These are phyloP conservation scores for Cassiopea xamachana DNA, from an alignment of 30 jellyfish, hydroid and myxozoan genomes.

Conservation along the genomic window DNA sequence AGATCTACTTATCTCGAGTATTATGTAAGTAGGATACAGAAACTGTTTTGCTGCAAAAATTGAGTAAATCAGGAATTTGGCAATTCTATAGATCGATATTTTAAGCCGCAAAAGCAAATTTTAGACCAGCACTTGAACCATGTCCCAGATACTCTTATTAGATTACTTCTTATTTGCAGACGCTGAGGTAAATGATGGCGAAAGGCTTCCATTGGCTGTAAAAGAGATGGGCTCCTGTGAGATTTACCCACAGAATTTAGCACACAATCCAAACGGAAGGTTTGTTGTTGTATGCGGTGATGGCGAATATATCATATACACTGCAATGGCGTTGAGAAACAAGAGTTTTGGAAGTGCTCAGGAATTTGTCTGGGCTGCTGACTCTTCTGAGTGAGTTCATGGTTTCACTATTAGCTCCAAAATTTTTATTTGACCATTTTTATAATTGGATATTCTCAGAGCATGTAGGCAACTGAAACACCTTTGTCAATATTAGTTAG, in stretches of 20 bases:
- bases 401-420: neutral
- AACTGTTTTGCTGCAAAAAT: too few species aligned
- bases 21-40: too few species aligned
- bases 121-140: neutral
- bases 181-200: constrained; percentile 94
- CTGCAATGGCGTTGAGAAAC: constrained; percentile 99
- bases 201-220: constrained; percentile 91
- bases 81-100: too few species aligned
- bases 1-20: too few species aligned
- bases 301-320: constrained; percentile 97
- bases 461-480: too few species aligned
- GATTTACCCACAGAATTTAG: constrained; percentile 92
- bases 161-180: constrained; percentile 32
- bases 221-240: constrained; percentile 99
- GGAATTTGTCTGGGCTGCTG: constrained; percentile 99
- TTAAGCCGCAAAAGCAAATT: too few species aligned
- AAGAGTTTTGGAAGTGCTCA: constrained; percentile 98
- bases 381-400: constrained; percentile 92
- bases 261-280: constrained; percentile 98
- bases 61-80: too few species aligned
- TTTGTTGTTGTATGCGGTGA: constrained; percentile 99
- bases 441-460: too few species aligned
- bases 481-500: too few species aligned
- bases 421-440: too few species aligned
- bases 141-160: neutral